These are phyloP conservation scores for Synaphobranchus kaupii DNA, from an alignment of 2,797 vertebrate genomes.

Conservation along the genomic window DNA sequence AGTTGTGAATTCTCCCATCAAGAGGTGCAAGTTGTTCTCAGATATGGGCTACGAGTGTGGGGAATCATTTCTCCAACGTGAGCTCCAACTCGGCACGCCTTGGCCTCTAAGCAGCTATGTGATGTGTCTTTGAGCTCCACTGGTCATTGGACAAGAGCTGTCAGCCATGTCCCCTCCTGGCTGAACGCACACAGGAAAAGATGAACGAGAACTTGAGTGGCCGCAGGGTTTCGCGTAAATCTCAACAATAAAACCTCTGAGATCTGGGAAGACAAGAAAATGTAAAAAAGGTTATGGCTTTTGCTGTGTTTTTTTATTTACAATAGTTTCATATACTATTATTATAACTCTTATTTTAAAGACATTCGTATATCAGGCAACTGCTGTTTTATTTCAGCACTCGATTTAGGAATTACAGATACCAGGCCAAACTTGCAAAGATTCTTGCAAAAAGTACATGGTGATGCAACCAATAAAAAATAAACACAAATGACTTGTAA, in stretches of 20 bases:
- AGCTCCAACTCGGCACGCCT: not conserved
- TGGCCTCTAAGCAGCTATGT: not conserved
- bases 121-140: constrained; percentile 3
- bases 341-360: not conserved
- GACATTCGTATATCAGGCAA: not conserved
- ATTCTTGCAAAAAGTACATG: not conserved
- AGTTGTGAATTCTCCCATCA: not conserved
- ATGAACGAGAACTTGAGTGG: not conserved
- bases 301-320: not conserved
- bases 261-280: not conserved
- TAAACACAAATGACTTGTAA: not conserved
- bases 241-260: not conserved
- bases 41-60: not conserved
- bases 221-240: not conserved
- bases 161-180: not conserved
- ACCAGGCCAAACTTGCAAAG: not conserved
- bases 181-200: not conserved
- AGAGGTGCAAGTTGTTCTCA: not conserved
- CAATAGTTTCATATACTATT: not conserved
- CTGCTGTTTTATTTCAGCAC: not conserved
- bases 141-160: constrained; percentile 9
- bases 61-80: not conserved
- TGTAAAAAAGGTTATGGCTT: not conserved
- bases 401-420: not conserved
- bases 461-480: not conserved